A percentile compares a stretch with the other conserved stretches of the same genome.
phyloP scores from a whole-genome alignment of 2,113 vertebrate genomes.

The Callopanchax toddi region DNA sequence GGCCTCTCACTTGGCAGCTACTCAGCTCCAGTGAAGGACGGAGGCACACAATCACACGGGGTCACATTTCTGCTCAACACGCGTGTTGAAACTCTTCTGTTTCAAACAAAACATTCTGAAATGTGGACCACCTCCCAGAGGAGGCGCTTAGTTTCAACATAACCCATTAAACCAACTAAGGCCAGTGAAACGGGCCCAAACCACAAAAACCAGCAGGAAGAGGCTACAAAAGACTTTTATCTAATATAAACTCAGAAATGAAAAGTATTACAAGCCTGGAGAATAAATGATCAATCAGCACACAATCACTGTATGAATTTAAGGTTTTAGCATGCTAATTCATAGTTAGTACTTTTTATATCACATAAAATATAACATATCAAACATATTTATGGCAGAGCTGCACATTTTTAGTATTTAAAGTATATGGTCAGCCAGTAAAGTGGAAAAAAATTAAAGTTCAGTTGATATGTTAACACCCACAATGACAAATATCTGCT shows the following conservation, averaged over 20 bases:
- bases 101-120: constrained; percentile 28
- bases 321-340: too few relatives aligned
- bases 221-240: background rate
- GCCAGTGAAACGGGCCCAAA: background rate
- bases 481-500: too few relatives aligned
- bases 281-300: too few relatives aligned
- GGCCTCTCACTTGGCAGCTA: constrained; percentile 21
- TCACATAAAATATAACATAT: too few relatives aligned
- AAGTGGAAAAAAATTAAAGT: too few relatives aligned
- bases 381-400: too few relatives aligned
- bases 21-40: constrained; percentile 38
- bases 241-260: background rate
- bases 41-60: constrained; percentile 43
- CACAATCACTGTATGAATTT: too few relatives aligned
- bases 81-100: constrained; percentile 32
- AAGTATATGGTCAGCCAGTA: too few relatives aligned
- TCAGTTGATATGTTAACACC: too few relatives aligned
- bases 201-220: background rate
- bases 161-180: constrained; percentile 11
- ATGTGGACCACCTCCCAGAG: constrained; percentile 25
- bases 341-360: too few relatives aligned
- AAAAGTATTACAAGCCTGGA: background rate
- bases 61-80: constrained; percentile 50
- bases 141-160: background rate
- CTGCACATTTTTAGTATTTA: too few relatives aligned